These are phyloP conservation scores for Harpegnathos saltator DNA, from an alignment of 1,140 invertebrate genomes.

Conservation along the genomic window DNA sequence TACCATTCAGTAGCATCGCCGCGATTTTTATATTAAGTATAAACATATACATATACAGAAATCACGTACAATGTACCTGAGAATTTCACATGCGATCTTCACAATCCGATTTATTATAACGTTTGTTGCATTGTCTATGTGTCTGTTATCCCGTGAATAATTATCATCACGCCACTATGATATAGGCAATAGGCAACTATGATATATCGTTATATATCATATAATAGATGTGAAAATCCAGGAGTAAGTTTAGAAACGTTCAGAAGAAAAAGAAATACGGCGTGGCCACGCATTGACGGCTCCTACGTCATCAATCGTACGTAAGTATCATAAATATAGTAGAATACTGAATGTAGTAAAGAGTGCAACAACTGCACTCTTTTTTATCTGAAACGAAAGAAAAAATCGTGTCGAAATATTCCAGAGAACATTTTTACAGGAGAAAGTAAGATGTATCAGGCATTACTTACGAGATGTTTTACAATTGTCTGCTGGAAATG, in stretches of 20 bases:
- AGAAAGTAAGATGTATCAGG: background rate
- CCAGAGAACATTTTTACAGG: background rate
- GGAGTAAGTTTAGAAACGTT: constrained; percentile 34
- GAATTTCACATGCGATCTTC: constrained; percentile 5
- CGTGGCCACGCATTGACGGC: background rate
- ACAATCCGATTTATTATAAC: constrained; percentile 11
- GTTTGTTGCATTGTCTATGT: background rate
- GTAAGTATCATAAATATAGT: constrained; percentile 82
- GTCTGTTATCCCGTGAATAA: constrained; percentile 11
- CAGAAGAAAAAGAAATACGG: background rate
- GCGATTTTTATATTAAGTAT: background rate
- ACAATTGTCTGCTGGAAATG: background rate
- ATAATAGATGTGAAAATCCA: background rate
- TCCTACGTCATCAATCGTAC: constrained; percentile 68
- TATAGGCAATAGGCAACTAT: background rate
- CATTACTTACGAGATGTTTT: constrained; percentile 69
- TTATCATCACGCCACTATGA: background rate
- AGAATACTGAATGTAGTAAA: constrained; percentile 41
- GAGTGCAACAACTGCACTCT: background rate
- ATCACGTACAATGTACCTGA: constrained; percentile 21
- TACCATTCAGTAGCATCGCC: background rate
- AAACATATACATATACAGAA: background rate
- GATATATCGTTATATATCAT: background rate
- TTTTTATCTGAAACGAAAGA: constrained; percentile 68
- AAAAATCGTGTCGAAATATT: background rate